Conservation (phyloP, 2,113 vertebrate species). For the Crotophaga sulcirostris region DNA sequence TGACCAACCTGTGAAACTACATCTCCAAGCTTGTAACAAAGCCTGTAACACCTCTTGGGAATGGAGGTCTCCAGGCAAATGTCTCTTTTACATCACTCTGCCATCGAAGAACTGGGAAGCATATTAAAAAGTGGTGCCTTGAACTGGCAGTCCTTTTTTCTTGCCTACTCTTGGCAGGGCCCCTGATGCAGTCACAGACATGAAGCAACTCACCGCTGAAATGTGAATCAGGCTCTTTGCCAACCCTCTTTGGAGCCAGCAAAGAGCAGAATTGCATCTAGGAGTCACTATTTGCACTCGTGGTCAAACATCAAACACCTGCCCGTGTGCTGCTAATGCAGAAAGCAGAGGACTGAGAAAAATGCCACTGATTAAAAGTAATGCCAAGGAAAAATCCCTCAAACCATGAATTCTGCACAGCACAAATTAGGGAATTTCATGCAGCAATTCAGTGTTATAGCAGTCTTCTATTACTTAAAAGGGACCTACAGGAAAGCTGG, state of each 20-base stretch:
- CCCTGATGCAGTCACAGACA: accelerated
- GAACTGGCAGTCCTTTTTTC: not conserved
- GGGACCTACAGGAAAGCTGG: too few species aligned
- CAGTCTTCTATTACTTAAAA: too few species aligned
- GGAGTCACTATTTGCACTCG: not conserved
- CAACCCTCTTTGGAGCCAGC: accelerated
- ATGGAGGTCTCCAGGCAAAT: not conserved
- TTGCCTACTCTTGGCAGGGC: not conserved
- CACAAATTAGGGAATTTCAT: not conserved
- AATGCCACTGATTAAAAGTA: not conserved
- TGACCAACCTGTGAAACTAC: not conserved
- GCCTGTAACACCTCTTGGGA: not conserved
- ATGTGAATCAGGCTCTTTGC: not conserved
- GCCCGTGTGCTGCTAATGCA: not conserved
- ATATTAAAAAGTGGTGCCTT: not conserved
- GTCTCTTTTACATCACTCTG: not conserved
- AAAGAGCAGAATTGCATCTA: not conserved
- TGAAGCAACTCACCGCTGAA: not conserved
- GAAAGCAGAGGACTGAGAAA: not conserved
- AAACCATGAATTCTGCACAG: not conserved
- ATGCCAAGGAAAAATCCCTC: not conserved
- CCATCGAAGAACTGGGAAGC: not conserved
- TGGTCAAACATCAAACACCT: not conserved
- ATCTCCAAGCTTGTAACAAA: not conserved
- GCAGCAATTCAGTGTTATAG: not conserved